phyloP scores from a whole-genome alignment of 2,888 invertebrate species.

The Gymnocheta viridis region DNA sequence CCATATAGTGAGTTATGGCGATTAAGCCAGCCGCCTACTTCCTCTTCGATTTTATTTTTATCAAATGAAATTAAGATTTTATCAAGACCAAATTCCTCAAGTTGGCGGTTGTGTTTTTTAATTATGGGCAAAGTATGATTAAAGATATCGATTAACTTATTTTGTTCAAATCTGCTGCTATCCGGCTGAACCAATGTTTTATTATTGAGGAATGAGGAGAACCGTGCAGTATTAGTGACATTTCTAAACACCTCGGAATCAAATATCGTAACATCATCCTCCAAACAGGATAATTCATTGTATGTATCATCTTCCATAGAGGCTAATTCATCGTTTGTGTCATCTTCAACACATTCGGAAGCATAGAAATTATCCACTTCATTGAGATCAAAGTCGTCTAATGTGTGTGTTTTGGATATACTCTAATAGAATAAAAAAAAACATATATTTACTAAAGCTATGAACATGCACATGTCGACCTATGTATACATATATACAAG shows the following conservation, averaged over 20 bases:
- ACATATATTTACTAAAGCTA: too few species aligned
- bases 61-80: constrained; percentile 78
- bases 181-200: not conserved
- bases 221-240: constrained; percentile 31
- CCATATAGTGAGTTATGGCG: constrained; percentile 71
- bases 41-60: constrained; percentile 75
- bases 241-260: constrained; percentile 49
- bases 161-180: not conserved
- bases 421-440: constrained; percentile 44
- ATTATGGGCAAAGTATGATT: constrained; percentile 77
- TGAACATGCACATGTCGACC: too few species aligned
- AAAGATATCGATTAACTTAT: constrained; percentile 72
- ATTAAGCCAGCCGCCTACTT: constrained; percentile 78
- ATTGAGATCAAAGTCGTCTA: constrained; percentile 7
- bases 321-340: constrained; percentile 19
- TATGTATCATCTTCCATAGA: constrained; percentile 66
- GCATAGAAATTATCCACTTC: not conserved
- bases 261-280: constrained; percentile 53
- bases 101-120: constrained; percentile 76
- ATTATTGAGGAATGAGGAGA: constrained; percentile 4
- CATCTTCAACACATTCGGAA: constrained; percentile 8
- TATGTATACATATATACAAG: too few species aligned
- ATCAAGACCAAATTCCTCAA: constrained; percentile 77
- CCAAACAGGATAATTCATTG: too few species aligned
- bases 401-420: constrained; percentile 18